Base-by-base conservation (phyloP, 2,888 invertebrate species). In the Operophtera brumata region DNA sequence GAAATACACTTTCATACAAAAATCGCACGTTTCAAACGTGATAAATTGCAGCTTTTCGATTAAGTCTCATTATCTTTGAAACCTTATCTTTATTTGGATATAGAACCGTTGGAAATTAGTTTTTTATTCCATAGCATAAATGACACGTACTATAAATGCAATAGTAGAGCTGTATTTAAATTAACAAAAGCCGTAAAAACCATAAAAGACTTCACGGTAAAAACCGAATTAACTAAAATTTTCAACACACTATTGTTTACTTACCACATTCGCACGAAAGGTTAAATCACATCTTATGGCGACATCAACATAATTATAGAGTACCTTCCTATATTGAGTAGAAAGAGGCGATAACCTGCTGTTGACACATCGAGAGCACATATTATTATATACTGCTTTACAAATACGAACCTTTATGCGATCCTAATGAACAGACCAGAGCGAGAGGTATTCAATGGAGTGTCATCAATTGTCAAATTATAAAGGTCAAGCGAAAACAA, bases 401-500 rank as follows among this genome's bases (percentile, higher is more conserved):
- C 41, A 41, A 37, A 47, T 30, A 35, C 46, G n/a, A 35, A 28
- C 39, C 11, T 40, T 45, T 40, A 35, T 14, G 40, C 13, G 59
- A 56, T 50, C 64, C 52, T 71, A 73, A 75, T 70, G 49, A 61
- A 44, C 53, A 54, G 42, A 47, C 49, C 47, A 55, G 37, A 65
- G 57, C 59, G 56, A 60, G 59, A 52, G 51, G 52, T 54, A 63
- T 60, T 57, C 60, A 56, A 71, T 64, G 58, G 57, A 61, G 56
- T 68, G 73, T 71, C 20, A 20, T 71, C 20, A 20, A 20, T 20
- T 20, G 20, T 20, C 71, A 73, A 62, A 67, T 65, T 56, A 47
- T 62, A 62, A 49, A 66, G 74, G 72, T 73, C 70, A 73, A 72
- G 69, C 47, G 62, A 64, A 66, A 63, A 59, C 56, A 64, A 64